phyloP scores from a whole-genome alignment of 1,140 invertebrate species.

The Tetragonula clypearis region DNA sequence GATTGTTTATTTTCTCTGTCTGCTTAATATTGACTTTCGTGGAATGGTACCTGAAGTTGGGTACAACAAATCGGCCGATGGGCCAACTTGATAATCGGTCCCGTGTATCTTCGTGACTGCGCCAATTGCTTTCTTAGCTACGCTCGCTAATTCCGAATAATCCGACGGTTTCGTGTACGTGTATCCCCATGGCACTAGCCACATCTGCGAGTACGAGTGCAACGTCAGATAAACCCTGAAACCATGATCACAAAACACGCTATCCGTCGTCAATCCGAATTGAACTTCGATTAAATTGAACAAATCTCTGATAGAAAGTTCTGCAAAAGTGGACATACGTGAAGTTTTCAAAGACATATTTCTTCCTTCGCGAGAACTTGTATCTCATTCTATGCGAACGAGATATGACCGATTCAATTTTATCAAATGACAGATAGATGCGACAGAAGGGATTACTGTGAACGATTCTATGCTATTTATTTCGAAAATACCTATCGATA shows the following conservation, averaged over 20 bases:
- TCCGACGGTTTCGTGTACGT: slow-evolving; percentile 87
- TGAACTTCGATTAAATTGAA: no score
- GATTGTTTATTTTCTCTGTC: neutral
- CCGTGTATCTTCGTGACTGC: slow-evolving; percentile 87
- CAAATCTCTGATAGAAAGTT: no score
- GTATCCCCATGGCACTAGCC: slow-evolving; percentile 93
- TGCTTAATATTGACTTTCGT: no score
- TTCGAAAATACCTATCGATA: no score
- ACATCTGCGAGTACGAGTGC: slow-evolving; percentile 95
- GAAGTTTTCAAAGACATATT: no score
- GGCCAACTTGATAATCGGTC: slow-evolving; percentile 88
- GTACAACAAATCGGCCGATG: slow-evolving; percentile 88
- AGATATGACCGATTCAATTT: no score
- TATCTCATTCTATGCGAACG: no score
- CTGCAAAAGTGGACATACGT: no score
- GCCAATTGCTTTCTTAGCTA: slow-evolving; percentile 87
- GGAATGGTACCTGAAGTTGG: slow-evolving; percentile 84
- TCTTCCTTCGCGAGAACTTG: no score
- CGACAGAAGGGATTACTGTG: no score
- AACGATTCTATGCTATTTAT: no score
- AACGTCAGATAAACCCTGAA: slow-evolving; percentile 91
- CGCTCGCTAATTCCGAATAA: slow-evolving; percentile 86
- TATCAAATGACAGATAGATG: no score
- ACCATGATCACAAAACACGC: slow-evolving; percentile 59
- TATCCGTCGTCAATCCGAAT: neutral